These are phyloP conservation scores for Calliphora vicina DNA, from an alignment of 1,140 invertebrate species.

Conservation along the genomic window DNA sequence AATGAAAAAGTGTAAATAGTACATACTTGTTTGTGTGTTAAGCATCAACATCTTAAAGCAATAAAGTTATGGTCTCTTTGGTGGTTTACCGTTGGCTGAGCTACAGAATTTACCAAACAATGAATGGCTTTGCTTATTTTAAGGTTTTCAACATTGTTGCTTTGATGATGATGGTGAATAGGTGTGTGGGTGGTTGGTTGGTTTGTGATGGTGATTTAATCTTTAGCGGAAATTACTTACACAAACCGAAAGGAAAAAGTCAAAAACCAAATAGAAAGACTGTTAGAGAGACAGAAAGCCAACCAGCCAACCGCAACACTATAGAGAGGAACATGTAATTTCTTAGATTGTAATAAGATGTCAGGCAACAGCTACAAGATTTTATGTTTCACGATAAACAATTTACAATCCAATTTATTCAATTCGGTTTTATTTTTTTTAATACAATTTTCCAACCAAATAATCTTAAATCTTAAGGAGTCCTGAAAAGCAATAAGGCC, in stretches of 20 bases:
- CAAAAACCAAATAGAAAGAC: background rate
- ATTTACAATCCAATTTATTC: background rate
- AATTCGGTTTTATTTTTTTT: background rate
- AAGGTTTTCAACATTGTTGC: background rate
- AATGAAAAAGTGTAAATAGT: too few species aligned
- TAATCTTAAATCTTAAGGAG: background rate
- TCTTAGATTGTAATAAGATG: background rate
- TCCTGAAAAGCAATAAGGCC: background rate
- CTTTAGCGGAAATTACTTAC: slow-evolving; percentile 13
- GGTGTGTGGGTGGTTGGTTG: too few species aligned
- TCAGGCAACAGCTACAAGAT: background rate
- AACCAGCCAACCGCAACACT: background rate
- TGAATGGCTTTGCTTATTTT: background rate
- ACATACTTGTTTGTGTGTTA: background rate
- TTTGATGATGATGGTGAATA: too few species aligned
- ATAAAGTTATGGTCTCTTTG: background rate
- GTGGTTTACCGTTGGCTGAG: background rate
- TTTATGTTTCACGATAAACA: background rate
- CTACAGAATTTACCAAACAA: background rate
- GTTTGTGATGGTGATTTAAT: slow-evolving; percentile 4
- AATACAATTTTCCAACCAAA: background rate
- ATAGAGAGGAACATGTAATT: background rate
- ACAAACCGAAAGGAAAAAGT: background rate
- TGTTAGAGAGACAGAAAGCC: background rate
- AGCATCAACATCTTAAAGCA: background rate